A percentile compares a stretch with the other conserved stretches of the same genome.
These are phyloP conservation scores for Semaprochilodus insignis DNA, from an alignment of 2,797 vertebrate species.

Conservation along the genomic window DNA sequence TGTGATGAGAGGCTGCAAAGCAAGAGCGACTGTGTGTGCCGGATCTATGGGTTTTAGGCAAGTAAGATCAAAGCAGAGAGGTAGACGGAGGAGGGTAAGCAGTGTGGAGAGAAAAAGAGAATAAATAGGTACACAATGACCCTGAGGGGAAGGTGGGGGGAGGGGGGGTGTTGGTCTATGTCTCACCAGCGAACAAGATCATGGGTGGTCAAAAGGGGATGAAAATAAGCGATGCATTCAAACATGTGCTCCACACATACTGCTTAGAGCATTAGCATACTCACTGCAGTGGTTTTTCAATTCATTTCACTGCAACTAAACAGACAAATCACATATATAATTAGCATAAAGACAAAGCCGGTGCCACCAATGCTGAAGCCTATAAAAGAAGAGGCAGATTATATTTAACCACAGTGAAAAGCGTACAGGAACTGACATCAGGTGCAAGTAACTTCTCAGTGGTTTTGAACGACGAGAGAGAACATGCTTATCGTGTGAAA, in stretches of 20 bases:
- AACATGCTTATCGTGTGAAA: constrained; percentile 20
- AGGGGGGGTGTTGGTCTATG: background rate
- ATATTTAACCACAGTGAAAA: background rate
- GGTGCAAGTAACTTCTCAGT: background rate
- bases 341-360: background rate
- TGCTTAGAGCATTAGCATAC: background rate
- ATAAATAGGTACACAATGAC: constrained; percentile 20
- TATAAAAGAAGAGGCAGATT: background rate
- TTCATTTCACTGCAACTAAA: background rate
- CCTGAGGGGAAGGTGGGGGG: background rate
- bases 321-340: background rate
- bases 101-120: constrained; percentile 5
- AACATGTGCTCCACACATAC: background rate
- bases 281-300: background rate
- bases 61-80: constrained; percentile 14
- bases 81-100: constrained; percentile 35
- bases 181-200: constrained; percentile 33
- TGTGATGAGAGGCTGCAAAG: constrained; percentile 34
- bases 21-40: constrained; percentile 23
- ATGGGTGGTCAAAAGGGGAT: constrained; percentile 9
- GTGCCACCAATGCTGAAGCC: background rate
- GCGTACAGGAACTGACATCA: background rate
- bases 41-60: constrained; percentile 35
- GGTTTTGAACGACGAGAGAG: background rate
- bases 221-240: background rate